These are phyloP conservation scores for Acanthopagrus latus DNA, from an alignment of 2,797 vertebrate species.

Conservation along the genomic window DNA sequence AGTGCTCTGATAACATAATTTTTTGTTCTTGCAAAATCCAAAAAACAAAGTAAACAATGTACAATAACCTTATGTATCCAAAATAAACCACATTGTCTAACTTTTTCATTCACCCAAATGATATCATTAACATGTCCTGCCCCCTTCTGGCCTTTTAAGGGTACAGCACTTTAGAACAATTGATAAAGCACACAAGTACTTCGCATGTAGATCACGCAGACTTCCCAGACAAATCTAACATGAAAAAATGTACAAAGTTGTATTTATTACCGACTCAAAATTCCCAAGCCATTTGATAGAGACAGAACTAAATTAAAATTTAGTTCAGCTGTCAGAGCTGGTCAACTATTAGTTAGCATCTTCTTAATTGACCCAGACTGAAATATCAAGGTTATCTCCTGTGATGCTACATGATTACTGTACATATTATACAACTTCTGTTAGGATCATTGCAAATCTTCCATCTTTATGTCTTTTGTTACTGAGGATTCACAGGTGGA, in stretches of 20 bases:
- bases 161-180: neutral
- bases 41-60: neutral
- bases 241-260: neutral
- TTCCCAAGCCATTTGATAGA: conserved; percentile 3
- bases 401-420: neutral
- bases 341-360: neutral
- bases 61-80: neutral
- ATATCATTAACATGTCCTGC: conserved; percentile 19
- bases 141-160: conserved; percentile 46
- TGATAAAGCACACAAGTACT: fast-evolving
- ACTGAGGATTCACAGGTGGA: neutral
- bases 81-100: neutral
- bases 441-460: neutral
- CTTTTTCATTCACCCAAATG: neutral
- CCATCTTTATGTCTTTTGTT: neutral
- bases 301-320: neutral
- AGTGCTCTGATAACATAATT: too few species aligned
- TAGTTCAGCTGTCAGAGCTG: neutral
- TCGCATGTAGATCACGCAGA: neutral
- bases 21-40: too few species aligned
- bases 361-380: neutral
- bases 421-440: neutral
- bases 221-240: neutral
- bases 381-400: neutral
- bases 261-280: neutral